A percentile compares a stretch with the other conserved stretches of the same genome.
phyloP scores from a whole-genome alignment of 2,888 invertebrate genomes.

The Andrena fulva region DNA sequence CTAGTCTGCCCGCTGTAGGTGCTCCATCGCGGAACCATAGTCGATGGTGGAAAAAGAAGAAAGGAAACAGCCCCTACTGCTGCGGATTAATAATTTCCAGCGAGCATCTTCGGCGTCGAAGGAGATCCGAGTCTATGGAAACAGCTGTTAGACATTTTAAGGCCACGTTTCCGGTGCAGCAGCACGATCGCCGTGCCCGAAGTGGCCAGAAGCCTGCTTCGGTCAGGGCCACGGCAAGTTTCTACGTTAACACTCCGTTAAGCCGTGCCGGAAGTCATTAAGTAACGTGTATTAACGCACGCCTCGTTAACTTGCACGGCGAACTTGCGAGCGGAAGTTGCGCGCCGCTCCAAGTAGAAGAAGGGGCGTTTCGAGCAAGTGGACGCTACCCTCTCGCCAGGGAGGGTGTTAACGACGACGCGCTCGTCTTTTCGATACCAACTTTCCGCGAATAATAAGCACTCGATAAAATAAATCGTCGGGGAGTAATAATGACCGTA shows the following conservation, averaged over 20 bases:
- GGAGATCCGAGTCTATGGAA: not conserved
- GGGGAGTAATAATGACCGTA: no score
- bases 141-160: constrained; percentile 27
- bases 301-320: constrained; percentile 37
- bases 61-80: not conserved
- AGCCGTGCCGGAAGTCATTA: constrained; percentile 55
- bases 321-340: constrained; percentile 48
- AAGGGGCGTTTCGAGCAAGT: not conserved
- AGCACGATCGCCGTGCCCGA: constrained; percentile 18
- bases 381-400: not conserved
- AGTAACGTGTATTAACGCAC: constrained; percentile 54
- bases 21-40: not conserved
- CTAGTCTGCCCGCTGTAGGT: not conserved
- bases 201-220: constrained; percentile 28
- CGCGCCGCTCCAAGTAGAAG: not conserved
- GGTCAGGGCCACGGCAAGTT: constrained; percentile 46
- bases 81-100: not conserved
- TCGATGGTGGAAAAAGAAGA: not conserved
- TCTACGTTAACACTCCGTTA: constrained; percentile 51
- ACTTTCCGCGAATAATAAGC: not conserved
- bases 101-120: not conserved
- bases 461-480: no score
- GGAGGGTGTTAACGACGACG: not conserved
- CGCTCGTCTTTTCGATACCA: not conserved
- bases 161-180: constrained; percentile 9